phyloP scores from a whole-genome alignment of 2,113 vertebrate species.

The Leucopsar rothschildi region DNA sequence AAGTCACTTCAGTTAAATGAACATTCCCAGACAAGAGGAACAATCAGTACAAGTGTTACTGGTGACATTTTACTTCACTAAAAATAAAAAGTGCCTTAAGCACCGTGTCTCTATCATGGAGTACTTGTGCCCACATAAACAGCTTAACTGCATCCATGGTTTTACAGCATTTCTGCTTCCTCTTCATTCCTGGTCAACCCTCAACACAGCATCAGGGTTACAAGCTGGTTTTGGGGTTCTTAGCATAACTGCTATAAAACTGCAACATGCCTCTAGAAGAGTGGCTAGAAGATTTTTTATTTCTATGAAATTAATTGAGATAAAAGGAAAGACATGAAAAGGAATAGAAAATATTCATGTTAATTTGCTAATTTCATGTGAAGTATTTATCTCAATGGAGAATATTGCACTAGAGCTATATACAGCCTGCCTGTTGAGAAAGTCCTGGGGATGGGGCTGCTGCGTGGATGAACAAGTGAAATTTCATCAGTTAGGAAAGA shows the following conservation, averaged over 20 bases:
- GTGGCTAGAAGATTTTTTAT: neutral
- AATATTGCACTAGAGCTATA: neutral
- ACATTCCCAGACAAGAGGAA: neutral
- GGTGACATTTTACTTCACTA: rapidly evolving
- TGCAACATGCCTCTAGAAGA: neutral
- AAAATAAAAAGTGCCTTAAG: neutral
- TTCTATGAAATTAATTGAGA: neutral
- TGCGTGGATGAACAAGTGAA: neutral
- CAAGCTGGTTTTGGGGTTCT: neutral
- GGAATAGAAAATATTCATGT: neutral
- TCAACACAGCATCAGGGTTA: neutral
- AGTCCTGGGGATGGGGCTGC: neutral
- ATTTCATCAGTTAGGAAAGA: neutral
- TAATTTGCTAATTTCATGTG: neutral
- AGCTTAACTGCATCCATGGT: neutral
- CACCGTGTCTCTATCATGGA: rapidly evolving
- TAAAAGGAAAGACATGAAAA: neutral
- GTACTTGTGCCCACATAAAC: neutral
- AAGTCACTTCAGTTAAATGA: neutral
- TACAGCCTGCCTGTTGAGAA: neutral
- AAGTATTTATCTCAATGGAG: neutral
- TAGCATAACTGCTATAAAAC: neutral
- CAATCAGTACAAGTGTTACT: neutral
- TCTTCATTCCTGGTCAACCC: neutral
- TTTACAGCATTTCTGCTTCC: neutral